Percentiles rank a stretch among this genome's conserved stretches.
Evolutionary conservation across 2,797 vertebrate genomes (phyloP).

Genomic region (Anguilla megastoma): DNA sequence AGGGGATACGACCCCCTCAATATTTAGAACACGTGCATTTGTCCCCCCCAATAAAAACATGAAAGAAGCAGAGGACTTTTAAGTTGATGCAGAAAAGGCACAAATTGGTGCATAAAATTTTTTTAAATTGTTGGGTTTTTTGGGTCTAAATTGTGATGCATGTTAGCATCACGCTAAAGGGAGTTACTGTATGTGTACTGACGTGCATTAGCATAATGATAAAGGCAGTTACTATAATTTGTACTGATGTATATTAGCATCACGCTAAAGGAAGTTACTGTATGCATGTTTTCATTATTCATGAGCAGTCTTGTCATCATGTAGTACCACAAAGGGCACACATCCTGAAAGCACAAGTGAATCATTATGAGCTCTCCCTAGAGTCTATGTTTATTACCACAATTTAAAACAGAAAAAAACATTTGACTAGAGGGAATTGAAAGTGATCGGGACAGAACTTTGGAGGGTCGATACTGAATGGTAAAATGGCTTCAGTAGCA

Average conservation of each 20-base stretch:
- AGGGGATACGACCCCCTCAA: no score
- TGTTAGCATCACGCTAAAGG: neutral
- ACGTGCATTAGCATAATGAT: neutral
- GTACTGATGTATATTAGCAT: neutral
- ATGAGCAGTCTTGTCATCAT: neutral
- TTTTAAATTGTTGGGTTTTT: neutral
- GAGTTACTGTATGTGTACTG: neutral
- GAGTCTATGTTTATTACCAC: neutral
- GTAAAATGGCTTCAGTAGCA: neutral
- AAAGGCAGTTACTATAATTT: neutral
- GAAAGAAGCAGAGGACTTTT: no score
- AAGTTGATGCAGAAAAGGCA: no score
- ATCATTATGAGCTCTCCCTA: neutral
- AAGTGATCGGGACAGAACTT: neutral
- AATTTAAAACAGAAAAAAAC: neutral
- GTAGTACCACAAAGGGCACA: neutral
- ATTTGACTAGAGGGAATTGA: neutral
- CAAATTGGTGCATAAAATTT: no score
- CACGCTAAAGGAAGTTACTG: neutral
- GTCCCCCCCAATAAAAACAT: no score
- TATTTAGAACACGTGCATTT: no score
- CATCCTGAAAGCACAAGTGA: neutral
- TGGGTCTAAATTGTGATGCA: neutral
- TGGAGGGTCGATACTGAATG: neutral
- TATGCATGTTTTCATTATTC: slow-evolving; percentile 10